phyloP scores from a whole-genome alignment of 1,140 invertebrate genomes.

The Drosophila funebris region DNA sequence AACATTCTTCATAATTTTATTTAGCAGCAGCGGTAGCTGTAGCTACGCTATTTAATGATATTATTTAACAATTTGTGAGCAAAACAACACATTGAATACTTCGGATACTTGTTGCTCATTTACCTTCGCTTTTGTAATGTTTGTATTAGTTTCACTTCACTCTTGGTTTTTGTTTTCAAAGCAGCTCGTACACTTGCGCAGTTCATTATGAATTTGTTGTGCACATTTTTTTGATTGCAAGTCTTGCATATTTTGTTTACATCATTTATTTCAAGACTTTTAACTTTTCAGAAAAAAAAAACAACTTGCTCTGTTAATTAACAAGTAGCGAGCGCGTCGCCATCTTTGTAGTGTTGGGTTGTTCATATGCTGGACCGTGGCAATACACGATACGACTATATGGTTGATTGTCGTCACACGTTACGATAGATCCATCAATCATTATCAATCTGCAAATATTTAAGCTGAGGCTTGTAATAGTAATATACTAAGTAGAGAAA shows the following conservation, averaged over 20 bases:
- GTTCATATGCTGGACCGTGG: constrained; percentile 32
- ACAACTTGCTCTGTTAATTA: constrained; percentile 68
- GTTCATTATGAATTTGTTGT: constrained; percentile 37
- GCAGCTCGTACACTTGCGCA: constrained; percentile 32
- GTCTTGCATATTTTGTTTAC: constrained; percentile 59
- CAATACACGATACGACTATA: constrained; percentile 10
- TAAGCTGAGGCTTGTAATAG: neutral
- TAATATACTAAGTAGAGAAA: neutral
- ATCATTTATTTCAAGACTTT: constrained; percentile 45
- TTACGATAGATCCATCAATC: neutral
- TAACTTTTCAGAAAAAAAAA: constrained; percentile 53
- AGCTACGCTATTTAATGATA: neutral
- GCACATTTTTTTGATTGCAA: constrained; percentile 36
- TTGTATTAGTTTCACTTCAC: constrained; percentile 63
- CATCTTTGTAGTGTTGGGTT: constrained; percentile 65
- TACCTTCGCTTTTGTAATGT: constrained; percentile 57
- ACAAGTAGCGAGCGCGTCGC: constrained; percentile 72
- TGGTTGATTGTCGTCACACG: neutral
- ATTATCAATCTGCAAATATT: neutral
- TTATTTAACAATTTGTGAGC: constrained; percentile 6
- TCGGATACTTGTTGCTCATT: constrained; percentile 63
- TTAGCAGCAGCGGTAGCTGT: neutral
- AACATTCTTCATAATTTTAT: neutral
- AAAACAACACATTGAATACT: constrained; percentile 33
- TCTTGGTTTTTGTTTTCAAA: constrained; percentile 16